phyloP scores from a whole-genome alignment of 2,797 vertebrate genomes.

The Trachops cirrhosus region DNA sequence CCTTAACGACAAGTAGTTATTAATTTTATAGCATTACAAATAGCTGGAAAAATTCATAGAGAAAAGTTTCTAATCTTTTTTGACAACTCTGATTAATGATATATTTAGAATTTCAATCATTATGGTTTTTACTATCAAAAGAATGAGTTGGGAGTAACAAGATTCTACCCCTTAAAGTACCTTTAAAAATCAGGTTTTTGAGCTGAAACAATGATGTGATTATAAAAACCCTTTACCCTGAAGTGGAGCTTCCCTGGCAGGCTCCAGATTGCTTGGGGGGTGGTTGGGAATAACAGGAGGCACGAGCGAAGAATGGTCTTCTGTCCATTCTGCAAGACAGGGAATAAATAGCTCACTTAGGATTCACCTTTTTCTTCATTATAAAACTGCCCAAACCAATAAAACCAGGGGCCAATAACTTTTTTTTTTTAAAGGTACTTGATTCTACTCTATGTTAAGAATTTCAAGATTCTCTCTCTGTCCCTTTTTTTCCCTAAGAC shows the following conservation, averaged over 20 bases:
- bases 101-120: background rate
- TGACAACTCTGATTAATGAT: background rate
- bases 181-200: background rate
- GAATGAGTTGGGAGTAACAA: background rate
- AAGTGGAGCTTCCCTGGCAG: slow-evolving; percentile 90
- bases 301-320: slow-evolving; percentile 90
- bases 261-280: slow-evolving; percentile 92
- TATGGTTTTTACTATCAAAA: background rate
- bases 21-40: background rate
- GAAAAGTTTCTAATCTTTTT: background rate
- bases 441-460: background rate
- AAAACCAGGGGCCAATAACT: background rate
- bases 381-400: background rate
- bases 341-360: slow-evolving; percentile 39
- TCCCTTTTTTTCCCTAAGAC: background rate
- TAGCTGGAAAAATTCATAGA: background rate
- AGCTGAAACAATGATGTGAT: background rate
- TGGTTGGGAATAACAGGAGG: slow-evolving; percentile 90
- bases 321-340: slow-evolving; percentile 93
- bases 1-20: background rate
- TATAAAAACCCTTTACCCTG: slow-evolving; percentile 81
- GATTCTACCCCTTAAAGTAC: background rate
- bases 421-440: background rate
- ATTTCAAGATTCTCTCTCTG: background rate
- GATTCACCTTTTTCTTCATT: background rate